These are phyloP conservation scores for Pristionchus exspectatus DNA, from an alignment of 2,888 invertebrate genomes.

Conservation along the genomic window DNA sequence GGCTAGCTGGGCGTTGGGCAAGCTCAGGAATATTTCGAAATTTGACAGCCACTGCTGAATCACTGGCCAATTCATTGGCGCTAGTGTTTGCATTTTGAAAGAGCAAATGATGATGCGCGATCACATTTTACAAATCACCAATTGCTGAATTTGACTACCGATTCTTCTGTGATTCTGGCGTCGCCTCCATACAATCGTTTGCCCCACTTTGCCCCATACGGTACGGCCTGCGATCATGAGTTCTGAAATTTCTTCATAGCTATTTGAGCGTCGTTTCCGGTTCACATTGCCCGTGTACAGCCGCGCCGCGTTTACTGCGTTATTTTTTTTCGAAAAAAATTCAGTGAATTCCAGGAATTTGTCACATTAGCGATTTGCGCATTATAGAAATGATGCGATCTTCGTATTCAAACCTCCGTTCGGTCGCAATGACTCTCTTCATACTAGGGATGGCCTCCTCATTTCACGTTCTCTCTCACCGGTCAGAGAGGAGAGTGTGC, in stretches of 20 bases:
- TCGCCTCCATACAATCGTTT: no score
- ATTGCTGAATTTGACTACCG: no score
- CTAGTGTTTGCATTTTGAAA: no score
- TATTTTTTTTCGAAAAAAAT: neutral
- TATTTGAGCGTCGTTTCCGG: slow-evolving; percentile 15
- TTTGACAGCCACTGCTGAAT: no score
- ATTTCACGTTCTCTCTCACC: neutral
- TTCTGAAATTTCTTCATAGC: neutral
- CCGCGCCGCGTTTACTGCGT: neutral
- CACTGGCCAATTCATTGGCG: no score
- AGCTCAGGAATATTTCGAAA: neutral
- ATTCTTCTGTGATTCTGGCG: neutral
- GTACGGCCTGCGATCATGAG: neutral
- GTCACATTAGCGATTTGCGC: neutral
- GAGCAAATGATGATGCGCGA: no score
- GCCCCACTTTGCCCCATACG: no score
- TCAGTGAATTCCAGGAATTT: neutral
- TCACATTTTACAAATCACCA: no score
- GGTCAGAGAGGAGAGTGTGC: neutral
- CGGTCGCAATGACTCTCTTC: neutral
- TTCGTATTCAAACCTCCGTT: neutral
- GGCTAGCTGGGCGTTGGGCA: neutral
- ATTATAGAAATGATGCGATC: neutral
- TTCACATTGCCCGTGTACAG: neutral
- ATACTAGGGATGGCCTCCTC: no score